A percentile compares a stretch with the other conserved stretches of the same genome.
Conservation (phyloP, 2,797 vertebrate species). For the Falco peregrinus region DNA sequence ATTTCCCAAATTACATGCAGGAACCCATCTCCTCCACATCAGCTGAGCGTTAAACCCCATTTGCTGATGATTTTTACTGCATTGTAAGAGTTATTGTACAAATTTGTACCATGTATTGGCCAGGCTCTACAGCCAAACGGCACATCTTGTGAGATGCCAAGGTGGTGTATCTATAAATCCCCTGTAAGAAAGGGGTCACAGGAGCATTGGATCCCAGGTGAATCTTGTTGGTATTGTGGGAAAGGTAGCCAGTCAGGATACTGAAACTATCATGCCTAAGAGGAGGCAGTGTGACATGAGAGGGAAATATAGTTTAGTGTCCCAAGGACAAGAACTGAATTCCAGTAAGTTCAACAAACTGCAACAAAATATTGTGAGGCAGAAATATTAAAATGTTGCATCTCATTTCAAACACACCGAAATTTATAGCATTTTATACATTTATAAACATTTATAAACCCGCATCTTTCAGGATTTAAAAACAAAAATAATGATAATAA, state of each 20-base stretch:
- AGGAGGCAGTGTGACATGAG: not conserved
- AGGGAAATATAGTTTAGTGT: not conserved
- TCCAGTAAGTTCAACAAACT: not conserved
- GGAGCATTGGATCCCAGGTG: not conserved
- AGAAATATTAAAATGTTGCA: not conserved
- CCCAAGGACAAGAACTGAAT: not conserved
- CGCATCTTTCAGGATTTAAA: not conserved
- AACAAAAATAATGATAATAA: not conserved
- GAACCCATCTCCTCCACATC: not conserved
- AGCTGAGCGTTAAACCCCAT: rapidly evolving
- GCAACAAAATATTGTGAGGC: not conserved
- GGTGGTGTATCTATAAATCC: not conserved
- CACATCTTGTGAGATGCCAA: not conserved
- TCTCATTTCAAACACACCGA: not conserved
- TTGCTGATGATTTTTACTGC: not conserved
- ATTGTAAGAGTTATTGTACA: not conserved
- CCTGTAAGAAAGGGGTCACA: not conserved
- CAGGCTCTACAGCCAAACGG: not conserved
- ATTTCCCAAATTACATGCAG: not conserved
- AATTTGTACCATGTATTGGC: not conserved
- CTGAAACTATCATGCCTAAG: not conserved
- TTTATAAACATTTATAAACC: not conserved
- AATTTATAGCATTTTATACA: not conserved
- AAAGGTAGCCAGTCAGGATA: not conserved
- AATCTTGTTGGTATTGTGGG: not conserved